phyloP scores from a whole-genome alignment of 2,797 vertebrate genomes.

The Smutsia gigantea region DNA sequence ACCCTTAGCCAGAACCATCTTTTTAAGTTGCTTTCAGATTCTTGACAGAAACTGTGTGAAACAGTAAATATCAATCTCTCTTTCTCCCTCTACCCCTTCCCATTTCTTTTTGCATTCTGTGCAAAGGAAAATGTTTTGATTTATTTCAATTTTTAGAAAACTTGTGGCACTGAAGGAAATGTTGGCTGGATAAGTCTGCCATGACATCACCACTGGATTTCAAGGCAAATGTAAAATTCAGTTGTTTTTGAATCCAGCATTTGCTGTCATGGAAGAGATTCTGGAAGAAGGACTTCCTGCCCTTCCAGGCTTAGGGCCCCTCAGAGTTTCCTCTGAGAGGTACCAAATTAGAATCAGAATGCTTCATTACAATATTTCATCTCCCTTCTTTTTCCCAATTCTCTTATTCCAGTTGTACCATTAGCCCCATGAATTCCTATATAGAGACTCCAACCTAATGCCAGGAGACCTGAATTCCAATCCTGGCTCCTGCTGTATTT shows the following conservation, averaged over 20 bases:
- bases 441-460: background rate
- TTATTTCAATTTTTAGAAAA: slow-evolving; percentile 54
- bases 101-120: slow-evolving; percentile 19
- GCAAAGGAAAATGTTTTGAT: background rate
- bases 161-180: slow-evolving; percentile 23
- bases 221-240: background rate
- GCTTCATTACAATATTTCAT: slow-evolving; percentile 13
- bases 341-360: background rate
- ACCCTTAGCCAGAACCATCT: background rate
- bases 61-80: background rate
- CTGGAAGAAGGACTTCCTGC: slow-evolving; percentile 43
- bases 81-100: background rate
- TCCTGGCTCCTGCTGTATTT: background rate
- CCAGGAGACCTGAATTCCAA: background rate
- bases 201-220: slow-evolving; percentile 20
- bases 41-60: slow-evolving; percentile 2
- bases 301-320: background rate
- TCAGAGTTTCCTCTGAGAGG: slow-evolving; percentile 14
- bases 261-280: slow-evolving; percentile 40
- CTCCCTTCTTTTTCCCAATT: background rate
- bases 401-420: background rate
- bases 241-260: slow-evolving; percentile 25
- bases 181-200: background rate
- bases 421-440: background rate
- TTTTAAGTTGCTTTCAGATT: background rate